Evolutionary conservation across 2,797 vertebrate genomes (phyloP).

Genomic region (Megaceryle alcyon): DNA sequence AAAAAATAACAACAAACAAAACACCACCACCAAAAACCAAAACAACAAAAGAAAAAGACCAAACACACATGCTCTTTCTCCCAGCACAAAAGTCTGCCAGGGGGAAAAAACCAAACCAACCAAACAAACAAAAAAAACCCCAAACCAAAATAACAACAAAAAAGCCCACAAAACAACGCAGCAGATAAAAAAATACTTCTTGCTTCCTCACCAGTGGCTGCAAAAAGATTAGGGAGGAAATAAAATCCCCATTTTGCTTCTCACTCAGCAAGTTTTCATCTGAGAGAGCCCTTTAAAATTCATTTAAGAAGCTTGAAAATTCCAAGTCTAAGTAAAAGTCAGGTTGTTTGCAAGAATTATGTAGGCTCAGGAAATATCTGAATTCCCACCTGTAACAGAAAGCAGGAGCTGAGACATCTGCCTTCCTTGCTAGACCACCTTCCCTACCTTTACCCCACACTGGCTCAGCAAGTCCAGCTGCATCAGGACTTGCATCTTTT

Average conservation of each 20-base stretch:
- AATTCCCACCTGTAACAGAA: not conserved
- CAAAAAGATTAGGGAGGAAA: constrained; percentile 5
- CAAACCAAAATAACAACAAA: no score
- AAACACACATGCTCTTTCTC: not conserved
- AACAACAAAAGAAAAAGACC: no score
- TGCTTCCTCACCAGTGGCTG: constrained; percentile 3
- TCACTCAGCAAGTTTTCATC: not conserved
- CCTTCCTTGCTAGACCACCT: not conserved
- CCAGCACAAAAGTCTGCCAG: not conserved
- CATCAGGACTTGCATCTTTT: not conserved
- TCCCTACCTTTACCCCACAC: not conserved
- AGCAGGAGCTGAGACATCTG: not conserved
- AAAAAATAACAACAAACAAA: not conserved
- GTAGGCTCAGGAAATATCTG: not conserved
- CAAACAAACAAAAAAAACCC: no score
- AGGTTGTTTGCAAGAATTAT: not conserved
- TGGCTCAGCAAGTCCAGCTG: not conserved
- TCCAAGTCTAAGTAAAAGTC: not conserved
- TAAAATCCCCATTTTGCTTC: not conserved
- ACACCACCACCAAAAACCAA: not conserved
- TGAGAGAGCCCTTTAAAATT: not conserved
- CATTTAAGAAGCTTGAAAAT: not conserved
- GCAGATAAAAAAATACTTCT: not conserved
- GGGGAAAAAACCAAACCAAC: no score
- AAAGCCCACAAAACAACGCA: not conserved